Conservation (phyloP, 2,888 invertebrate species). For the Lycia hirtaria region DNA sequence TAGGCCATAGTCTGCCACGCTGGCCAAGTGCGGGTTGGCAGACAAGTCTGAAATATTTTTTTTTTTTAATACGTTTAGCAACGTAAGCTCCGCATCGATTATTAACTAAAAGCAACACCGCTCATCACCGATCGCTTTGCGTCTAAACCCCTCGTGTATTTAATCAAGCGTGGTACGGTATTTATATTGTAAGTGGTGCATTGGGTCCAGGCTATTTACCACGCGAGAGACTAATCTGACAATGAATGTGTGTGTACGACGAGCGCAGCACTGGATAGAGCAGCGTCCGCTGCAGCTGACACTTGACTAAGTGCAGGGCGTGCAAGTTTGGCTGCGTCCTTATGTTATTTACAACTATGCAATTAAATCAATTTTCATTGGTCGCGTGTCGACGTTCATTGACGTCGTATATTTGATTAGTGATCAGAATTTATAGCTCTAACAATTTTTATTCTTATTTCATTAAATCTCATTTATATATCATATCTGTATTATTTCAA, state of each 20-base stretch:
- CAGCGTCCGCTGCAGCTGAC: slow-evolving; percentile 65
- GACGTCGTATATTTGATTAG: slow-evolving; percentile 15
- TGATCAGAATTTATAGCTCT: no score
- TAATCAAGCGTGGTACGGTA: slow-evolving; percentile 27
- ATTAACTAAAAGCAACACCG: slow-evolving; percentile 4
- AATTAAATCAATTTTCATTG: slow-evolving; percentile 49
- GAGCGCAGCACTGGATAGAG: slow-evolving; percentile 60
- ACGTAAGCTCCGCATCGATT: background rate
- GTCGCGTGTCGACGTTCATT: slow-evolving; percentile 29
- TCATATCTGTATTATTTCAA: background rate
- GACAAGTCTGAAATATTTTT: no score
- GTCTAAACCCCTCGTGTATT: slow-evolving; percentile 14
- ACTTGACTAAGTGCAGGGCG: slow-evolving; percentile 75
- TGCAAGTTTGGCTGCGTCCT: slow-evolving; percentile 58
- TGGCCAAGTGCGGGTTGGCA: no score
- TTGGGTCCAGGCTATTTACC: slow-evolving; percentile 35
- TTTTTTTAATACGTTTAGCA: background rate
- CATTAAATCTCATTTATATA: no score
- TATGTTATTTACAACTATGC: slow-evolving; percentile 59
- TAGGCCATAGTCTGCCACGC: no score
- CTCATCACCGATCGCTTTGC: slow-evolving; percentile 14
- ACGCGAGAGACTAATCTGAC: slow-evolving; percentile 60
- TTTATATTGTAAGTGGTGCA: slow-evolving; percentile 34
- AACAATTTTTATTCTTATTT: no score
- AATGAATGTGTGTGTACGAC: slow-evolving; percentile 61